These are phyloP conservation scores for Delia radicum DNA, from an alignment of 1,140 invertebrate genomes.

Conservation along the genomic window DNA sequence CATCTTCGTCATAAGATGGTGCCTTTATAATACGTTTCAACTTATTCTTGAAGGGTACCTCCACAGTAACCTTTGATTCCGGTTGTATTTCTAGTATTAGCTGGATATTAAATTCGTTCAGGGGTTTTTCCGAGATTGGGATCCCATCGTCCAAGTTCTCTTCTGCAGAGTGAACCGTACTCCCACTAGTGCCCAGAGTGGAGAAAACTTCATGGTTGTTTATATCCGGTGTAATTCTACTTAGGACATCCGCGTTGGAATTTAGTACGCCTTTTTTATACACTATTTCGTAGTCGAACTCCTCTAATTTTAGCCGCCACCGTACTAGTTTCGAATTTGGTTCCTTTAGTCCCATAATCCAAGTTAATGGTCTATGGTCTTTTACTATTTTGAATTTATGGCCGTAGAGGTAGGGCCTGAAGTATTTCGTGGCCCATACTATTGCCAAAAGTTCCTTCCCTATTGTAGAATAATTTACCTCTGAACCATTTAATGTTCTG, in stretches of 20 bases:
- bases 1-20: slow-evolving; percentile 14
- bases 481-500: slow-evolving; percentile 49
- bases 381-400: slow-evolving; percentile 58
- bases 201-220: background rate
- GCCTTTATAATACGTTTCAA: slow-evolving; percentile 26
- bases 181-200: background rate
- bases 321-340: slow-evolving; percentile 32
- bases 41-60: slow-evolving; percentile 28
- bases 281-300: too few relatives aligned
- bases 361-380: slow-evolving; percentile 59
- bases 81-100: background rate
- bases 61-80: slow-evolving; percentile 23
- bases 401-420: slow-evolving; percentile 57
- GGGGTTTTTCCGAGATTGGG: background rate
- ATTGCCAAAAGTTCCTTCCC: slow-evolving; percentile 54
- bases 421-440: slow-evolving; percentile 56
- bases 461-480: slow-evolving; percentile 54
- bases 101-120: slow-evolving; percentile 16
- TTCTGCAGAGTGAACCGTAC: background rate
- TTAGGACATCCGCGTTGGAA: slow-evolving; percentile 4
- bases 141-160: slow-evolving; percentile 7
- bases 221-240: background rate
- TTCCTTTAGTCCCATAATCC: slow-evolving; percentile 49
- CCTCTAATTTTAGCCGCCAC: slow-evolving; percentile 31
- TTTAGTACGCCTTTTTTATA: slow-evolving; percentile 32